phyloP scores from a whole-genome alignment of 2,113 vertebrate genomes.

The Ardeotis arabs region DNA sequence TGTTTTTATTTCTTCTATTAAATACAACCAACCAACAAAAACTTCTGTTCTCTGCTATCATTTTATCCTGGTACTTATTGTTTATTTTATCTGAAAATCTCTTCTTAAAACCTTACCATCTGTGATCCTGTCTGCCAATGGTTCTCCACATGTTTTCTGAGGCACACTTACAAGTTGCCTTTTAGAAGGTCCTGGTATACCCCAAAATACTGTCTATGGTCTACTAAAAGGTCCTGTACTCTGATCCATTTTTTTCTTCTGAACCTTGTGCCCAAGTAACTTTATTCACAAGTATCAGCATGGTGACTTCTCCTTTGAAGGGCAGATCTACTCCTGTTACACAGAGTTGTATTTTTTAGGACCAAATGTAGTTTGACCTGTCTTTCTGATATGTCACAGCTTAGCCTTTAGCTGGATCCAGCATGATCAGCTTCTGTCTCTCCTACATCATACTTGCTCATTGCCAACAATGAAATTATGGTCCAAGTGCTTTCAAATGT shows the following conservation, averaged over 20 bases:
- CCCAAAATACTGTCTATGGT: not conserved
- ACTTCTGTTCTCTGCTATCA: not conserved
- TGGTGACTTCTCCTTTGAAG: not conserved
- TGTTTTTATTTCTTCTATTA: not conserved
- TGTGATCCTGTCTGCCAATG: not conserved
- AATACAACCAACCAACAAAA: not conserved
- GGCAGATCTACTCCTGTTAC: not conserved
- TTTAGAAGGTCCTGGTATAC: not conserved
- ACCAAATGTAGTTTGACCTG: not conserved
- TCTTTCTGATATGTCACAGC: not conserved
- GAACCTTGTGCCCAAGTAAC: not conserved
- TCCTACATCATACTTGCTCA: not conserved
- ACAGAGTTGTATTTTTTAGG: rapidly evolving
- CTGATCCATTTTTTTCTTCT: not conserved
- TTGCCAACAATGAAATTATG: not conserved
- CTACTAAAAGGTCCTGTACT: not conserved
- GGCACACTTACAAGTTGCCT: not conserved
- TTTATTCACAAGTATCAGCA: not conserved
- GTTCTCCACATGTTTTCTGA: not conserved
- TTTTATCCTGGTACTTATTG: not conserved
- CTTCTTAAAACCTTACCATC: not conserved
- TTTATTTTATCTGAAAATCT: not conserved
- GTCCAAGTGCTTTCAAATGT: not conserved
- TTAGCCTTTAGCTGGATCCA: not conserved
- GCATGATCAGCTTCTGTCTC: not conserved